These are phyloP conservation scores for Hypomecis punctinalis DNA, from an alignment of 2,888 invertebrate genomes.

Conservation along the genomic window DNA sequence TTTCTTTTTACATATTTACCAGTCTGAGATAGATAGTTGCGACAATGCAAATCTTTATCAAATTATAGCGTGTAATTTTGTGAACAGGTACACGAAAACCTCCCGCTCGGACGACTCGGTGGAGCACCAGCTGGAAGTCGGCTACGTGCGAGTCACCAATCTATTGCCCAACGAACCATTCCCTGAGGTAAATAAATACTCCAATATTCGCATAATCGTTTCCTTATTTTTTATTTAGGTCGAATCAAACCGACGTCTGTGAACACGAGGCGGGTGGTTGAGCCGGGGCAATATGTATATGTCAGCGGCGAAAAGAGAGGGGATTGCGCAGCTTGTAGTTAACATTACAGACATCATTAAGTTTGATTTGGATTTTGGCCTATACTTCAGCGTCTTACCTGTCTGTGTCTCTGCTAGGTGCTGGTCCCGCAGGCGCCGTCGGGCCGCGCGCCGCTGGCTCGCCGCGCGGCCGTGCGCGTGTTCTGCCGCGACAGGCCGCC, in stretches of 20 bases:
- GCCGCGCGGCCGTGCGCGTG: conserved; percentile 96
- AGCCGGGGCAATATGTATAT: too few relatives aligned
- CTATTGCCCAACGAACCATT: conserved; percentile 97
- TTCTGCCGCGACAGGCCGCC: conserved; percentile 98
- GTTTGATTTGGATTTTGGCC: too few relatives aligned
- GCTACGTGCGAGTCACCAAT: conserved; percentile 98
- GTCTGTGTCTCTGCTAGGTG: conserved; percentile 60
- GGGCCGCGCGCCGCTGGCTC: conserved; percentile 95
- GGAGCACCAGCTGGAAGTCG: conserved; percentile 97
- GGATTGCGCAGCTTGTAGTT: too few relatives aligned
- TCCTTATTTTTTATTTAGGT: background rate
- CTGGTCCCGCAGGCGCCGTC: conserved; percentile 74
- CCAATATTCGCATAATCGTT: background rate
- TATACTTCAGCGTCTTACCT: background rate
- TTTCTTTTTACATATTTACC: too few relatives aligned
- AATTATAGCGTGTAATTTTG: background rate
- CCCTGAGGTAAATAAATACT: conserved; percentile 85
- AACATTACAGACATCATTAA: too few relatives aligned
- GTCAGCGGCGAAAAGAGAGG: too few relatives aligned
- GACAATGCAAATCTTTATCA: background rate
- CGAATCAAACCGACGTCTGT: too few relatives aligned
- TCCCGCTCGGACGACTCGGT: conserved; percentile 98
- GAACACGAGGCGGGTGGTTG: too few relatives aligned
- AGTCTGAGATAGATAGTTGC: too few relatives aligned
- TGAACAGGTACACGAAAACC: conserved; percentile 95